Evolutionary conservation across 2,113 vertebrate genomes (phyloP), one percentile per base, ranked within the genome.

Genomic region (Sterrhoptilus dennistouni): DNA sequence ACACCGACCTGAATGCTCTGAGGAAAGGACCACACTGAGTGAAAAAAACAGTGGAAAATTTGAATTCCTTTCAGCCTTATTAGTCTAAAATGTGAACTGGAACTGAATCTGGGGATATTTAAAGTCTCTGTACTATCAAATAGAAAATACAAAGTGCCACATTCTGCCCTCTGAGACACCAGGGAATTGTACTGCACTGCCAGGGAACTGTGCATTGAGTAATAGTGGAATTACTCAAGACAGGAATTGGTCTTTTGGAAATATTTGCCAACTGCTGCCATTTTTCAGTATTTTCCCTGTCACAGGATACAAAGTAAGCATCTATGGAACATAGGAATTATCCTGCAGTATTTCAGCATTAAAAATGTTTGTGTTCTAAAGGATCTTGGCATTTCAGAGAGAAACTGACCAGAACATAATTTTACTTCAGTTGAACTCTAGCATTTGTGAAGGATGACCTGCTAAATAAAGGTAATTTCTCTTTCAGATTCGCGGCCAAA

Each of bases 281-380:
- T 88, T 95, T 71, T 93, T 95, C 75, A 96, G 82, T 90, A 88
- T 93, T 97, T 96, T 95, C 70, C 79, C 87, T 93, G 88, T 92
- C 76, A 90, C 28, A 75, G 83, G 87, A 86, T 83, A 96, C 76
- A 83, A 93, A 96, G 31, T 77, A 93, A 95, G 83, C 52, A 83
- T 78, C 65, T 71, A 9, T 83, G 93, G 72, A 94, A 89, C 59
- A 93, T 1, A 92, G 90, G 71, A 88, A 88, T 91, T 63, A 95
- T 50, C 52, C 93, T 94, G 92, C 71, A 93, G 54, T 90, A 74
- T 96, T 86, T 94, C 85, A 92, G 75, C 75, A 83, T 93, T 81
- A 64, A 95, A 93, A 92, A 68, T 70, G 44, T 71, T 38, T 38
- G 13, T 78, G 27, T 89, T 88, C 50, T 86, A 68, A 86, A 88